Base-by-base conservation (phyloP, 2,113 vertebrate genomes). In the Ploceus nigricollis region DNA sequence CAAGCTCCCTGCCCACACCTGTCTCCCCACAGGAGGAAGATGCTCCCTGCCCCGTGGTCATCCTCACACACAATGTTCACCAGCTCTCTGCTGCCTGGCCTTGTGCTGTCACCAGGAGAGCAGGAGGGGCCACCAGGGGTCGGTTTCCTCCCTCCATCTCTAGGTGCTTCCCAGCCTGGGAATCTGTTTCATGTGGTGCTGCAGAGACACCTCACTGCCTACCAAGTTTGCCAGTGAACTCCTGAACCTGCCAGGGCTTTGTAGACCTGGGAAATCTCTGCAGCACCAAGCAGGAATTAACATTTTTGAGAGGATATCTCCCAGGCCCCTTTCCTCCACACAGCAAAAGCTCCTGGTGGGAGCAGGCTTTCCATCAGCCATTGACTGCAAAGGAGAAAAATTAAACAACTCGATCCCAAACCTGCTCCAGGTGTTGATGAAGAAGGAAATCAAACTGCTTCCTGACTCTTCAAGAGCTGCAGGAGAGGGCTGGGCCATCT, bases 221-320 rank as follows among this genome's bases (percentile, higher is more conserved):
- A 13, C 48, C 66, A 64, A 57, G 66, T 47, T 86, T 54, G 66
- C 60, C 31, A 11, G 42, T 84, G 88, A 96, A 92, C 93, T 90
- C 70, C 82, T 92, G 85, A 95, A 93, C 88, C 82, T 78, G 58
- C 53, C 37, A 53, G 69, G 15, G 90, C 78, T 93, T 84, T 87
- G 73, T 10, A 84, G 72, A 93, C 77, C 78, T 47, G 56, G 64
- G 78, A 92, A 87, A 93, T 63, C 70, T 35, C 82, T 71, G 70
- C 65, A 31, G 51, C 53, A 58, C 28, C 69, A 63, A 82, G 56
- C 0, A 15, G 82, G 91, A 87, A 92, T 94, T 95, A 93, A 94
- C 91, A 93, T 88, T 94, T 94, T 82, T 93, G 79, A 93, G 91
- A 85, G 78, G 93, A 60, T 96, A 76, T 94, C 61, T 76, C 82